Conservation (phyloP, 2,888 invertebrate genomes). For the Torymus auratus region DNA sequence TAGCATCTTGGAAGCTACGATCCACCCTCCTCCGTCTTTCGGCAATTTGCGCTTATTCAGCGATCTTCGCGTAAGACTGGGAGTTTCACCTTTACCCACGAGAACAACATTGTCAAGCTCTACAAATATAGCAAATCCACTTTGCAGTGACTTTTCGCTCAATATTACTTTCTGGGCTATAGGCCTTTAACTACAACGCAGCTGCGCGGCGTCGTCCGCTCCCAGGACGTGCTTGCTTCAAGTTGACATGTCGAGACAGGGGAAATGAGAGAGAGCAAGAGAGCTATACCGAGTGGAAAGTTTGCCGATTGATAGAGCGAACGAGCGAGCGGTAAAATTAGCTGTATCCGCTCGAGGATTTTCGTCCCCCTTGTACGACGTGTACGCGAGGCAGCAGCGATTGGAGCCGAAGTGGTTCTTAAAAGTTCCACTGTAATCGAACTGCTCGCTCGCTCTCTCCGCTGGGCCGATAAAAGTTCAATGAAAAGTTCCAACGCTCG, state of each 20-base stretch:
- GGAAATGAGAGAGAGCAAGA: slow-evolving; percentile 27
- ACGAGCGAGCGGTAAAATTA: slow-evolving; percentile 53
- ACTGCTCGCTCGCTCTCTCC: slow-evolving; percentile 11
- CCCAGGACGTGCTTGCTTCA: neutral
- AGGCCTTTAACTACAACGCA: too few species aligned
- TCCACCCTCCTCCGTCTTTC: slow-evolving; percentile 48
- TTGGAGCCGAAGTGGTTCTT: slow-evolving; percentile 58
- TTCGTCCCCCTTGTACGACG: slow-evolving; percentile 37
- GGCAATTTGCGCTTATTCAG: slow-evolving; percentile 68
- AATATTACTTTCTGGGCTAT: too few species aligned
- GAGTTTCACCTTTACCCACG: neutral
- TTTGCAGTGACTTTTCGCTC: slow-evolving; percentile 61
- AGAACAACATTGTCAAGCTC: slow-evolving; percentile 63
- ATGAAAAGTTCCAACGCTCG: slow-evolving; percentile 55
- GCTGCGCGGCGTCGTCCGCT: neutral
- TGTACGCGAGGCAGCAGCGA: slow-evolving; percentile 44
- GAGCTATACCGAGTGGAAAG: slow-evolving; percentile 45
- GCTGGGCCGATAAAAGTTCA: slow-evolving; percentile 57
- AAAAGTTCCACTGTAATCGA: slow-evolving; percentile 58
- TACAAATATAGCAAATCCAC: slow-evolving; percentile 64
- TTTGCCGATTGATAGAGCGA: slow-evolving; percentile 53
- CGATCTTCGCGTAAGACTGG: slow-evolving; percentile 8
- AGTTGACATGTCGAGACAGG: slow-evolving; percentile 33
- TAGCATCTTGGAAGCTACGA: neutral
- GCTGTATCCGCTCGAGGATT: slow-evolving; percentile 51